phyloP scores from a whole-genome alignment of 53 echinoderm and acorn worm genomes.

The Paracentrotus lividus region DNA sequence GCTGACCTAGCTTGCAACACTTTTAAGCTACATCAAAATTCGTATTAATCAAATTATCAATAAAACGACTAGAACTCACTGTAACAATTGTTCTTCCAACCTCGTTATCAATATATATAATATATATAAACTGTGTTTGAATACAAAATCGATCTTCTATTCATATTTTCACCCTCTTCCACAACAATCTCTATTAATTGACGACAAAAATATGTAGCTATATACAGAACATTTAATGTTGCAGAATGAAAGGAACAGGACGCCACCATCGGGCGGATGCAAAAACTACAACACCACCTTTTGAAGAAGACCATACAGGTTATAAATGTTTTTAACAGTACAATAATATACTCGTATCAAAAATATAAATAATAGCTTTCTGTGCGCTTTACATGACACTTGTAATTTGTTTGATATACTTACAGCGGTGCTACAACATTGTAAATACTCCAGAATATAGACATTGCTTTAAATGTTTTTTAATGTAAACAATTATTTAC shows the following conservation, averaged over 20 bases:
- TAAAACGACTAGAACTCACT: too few relatives aligned
- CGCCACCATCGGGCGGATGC: slow-evolving; percentile 9
- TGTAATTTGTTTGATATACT: not conserved
- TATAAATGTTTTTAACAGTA: not conserved
- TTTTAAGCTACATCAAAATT: too few relatives aligned
- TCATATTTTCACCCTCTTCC: not conserved
- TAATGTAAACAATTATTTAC: slow-evolving; percentile 1
- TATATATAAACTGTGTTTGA: too few relatives aligned
- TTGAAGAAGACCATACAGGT: not conserved
- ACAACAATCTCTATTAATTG: not conserved
- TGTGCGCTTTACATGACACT: slow-evolving; percentile 17
- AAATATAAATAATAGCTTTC: slow-evolving; percentile 47
- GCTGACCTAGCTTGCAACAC: too few relatives aligned
- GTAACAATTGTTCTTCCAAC: too few relatives aligned
- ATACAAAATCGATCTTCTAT: not conserved
- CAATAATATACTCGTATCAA: slow-evolving; percentile 2
- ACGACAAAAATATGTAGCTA: not conserved
- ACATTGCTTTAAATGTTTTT: not conserved
- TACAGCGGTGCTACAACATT: slow-evolving; percentile 45
- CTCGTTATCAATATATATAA: too few relatives aligned
- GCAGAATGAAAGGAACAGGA: slow-evolving; percentile 7
- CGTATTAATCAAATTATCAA: not conserved
- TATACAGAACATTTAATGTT: slow-evolving; percentile 36
- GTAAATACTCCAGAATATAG: not conserved
- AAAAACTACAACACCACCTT: not conserved